Base-by-base conservation (phyloP, 2,797 vertebrate genomes). In the Schizothorax lantsangensis region DNA sequence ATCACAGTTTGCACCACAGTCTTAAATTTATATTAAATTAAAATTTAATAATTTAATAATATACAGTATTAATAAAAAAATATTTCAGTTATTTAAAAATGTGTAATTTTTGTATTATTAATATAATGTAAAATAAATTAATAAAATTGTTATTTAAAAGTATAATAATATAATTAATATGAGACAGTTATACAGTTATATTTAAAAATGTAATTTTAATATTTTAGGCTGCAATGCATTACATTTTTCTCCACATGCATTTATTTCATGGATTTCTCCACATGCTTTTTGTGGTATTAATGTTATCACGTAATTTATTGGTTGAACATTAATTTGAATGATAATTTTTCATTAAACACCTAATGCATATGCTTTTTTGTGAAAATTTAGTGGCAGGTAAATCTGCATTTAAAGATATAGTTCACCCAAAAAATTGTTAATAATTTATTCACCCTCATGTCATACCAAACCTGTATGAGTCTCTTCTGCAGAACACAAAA, bases 391-490 rank as follows among this genome's bases (percentile, higher is more conserved):
- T 0, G 62, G 10, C 26, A 33, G 5, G 14, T 33, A 66, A 66
- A 33, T 66, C 49, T 59, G 75, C 36, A 79, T 62, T 79, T 59
- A 40, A 79, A 59, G 23, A 38, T n/a, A 19, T 10, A 62, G 77
- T 30, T 26, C 36, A 10, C 38, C 23, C 77, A 3, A 79, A 68
- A 68, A 43, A 26, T 2, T 52, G 14, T 1, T 5, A 78, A 78
- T 57, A 0, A 26, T 62, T 26, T 43, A n/a, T 57, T 79, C 23
- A 11, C 38, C 9, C 36, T 43, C 8, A 19, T 40, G 33, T 5
- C 11, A 2, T n/a, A 3, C 21, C 74, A 79, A 40, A 7, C 15
- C 10, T 77, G 17, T 23, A 23, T 1, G 8, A 40, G 49, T 33
- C 30, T 36, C n/a, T 33, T 49, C 8, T 75, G 15, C 45, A 52